phyloP scores from a whole-genome alignment of 2,113 vertebrate genomes.

The Notarius lentiginosus region DNA sequence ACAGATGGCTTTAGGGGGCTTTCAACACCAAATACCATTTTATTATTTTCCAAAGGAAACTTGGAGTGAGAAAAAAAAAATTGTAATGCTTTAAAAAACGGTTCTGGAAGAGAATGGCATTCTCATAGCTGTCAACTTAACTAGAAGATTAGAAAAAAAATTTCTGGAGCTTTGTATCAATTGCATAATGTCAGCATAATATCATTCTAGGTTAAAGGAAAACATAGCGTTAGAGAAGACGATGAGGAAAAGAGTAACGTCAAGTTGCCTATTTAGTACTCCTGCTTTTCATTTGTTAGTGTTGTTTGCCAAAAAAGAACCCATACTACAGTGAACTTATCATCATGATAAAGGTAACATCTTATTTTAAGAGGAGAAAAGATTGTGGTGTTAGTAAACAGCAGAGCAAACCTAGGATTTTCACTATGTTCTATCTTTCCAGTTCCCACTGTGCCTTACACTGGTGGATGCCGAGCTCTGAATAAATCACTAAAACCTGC shows the following conservation, averaged over 20 bases:
- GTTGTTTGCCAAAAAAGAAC: slow-evolving; percentile 68
- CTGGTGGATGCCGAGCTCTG: slow-evolving; percentile 66
- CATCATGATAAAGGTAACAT: slow-evolving; percentile 69
- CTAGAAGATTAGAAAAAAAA: slow-evolving; percentile 47
- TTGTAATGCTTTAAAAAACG: slow-evolving; percentile 49
- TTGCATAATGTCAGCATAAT: slow-evolving; percentile 49
- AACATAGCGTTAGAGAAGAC: slow-evolving; percentile 28
- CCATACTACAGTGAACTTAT: slow-evolving; percentile 66
- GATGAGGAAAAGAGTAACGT: slow-evolving; percentile 60
- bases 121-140: slow-evolving; percentile 11
- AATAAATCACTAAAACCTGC: slow-evolving; percentile 73
- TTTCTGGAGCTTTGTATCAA: neutral
- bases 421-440: slow-evolving; percentile 61
- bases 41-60: slow-evolving; percentile 29
- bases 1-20: slow-evolving; percentile 5
- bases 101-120: neutral
- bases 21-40: slow-evolving; percentile 25
- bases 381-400: slow-evolving; percentile 67
- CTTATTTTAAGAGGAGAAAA: slow-evolving; percentile 72
- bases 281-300: slow-evolving; percentile 61
- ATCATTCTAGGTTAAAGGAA: slow-evolving; percentile 52
- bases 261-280: slow-evolving; percentile 57
- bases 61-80: slow-evolving; percentile 29
- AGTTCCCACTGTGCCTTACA: slow-evolving; percentile 67
- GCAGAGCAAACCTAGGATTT: slow-evolving; percentile 47